phyloP scores from a whole-genome alignment of 2,888 invertebrate genomes.

The Trichacis sp. region DNA sequence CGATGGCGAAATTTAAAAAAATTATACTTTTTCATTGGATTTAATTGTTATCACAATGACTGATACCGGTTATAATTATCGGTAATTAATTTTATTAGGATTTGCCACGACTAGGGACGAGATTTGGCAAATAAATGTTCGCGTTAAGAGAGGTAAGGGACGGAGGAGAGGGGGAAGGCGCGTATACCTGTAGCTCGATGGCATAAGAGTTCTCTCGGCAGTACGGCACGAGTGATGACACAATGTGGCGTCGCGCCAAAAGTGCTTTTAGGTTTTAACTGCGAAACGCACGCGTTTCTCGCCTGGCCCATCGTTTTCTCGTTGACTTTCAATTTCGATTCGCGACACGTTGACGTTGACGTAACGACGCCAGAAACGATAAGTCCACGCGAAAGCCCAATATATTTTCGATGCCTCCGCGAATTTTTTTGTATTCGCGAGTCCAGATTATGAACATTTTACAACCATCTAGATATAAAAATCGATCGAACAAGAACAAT shows the following conservation, averaged over 20 bases:
- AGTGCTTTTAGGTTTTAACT: constrained; percentile 47
- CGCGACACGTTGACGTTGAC: constrained; percentile 24
- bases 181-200: constrained; percentile 53
- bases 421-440: not conserved
- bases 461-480: no score
- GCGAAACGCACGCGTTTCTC: constrained; percentile 11
- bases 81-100: no score
- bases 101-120: no score
- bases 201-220: constrained; percentile 37
- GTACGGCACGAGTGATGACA: constrained; percentile 49
- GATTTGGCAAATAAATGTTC: no score
- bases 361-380: not conserved
- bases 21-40: no score
- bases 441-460: no score
- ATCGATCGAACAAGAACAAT: no score
- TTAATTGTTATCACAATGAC: no score
- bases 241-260: constrained; percentile 52
- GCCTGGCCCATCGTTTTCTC: constrained; percentile 15
- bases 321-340: constrained; percentile 25
- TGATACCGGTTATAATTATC: no score
- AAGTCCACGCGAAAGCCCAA: not conserved
- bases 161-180: constrained; percentile 22
- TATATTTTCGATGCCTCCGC: not conserved
- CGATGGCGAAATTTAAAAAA: no score
- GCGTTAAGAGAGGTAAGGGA: not conserved